Percentiles rank a stretch among this genome's conserved stretches.
These are phyloP conservation scores for Lasiurus borealis DNA, from an alignment of 2,113 vertebrate genomes.

Conservation along the genomic window DNA sequence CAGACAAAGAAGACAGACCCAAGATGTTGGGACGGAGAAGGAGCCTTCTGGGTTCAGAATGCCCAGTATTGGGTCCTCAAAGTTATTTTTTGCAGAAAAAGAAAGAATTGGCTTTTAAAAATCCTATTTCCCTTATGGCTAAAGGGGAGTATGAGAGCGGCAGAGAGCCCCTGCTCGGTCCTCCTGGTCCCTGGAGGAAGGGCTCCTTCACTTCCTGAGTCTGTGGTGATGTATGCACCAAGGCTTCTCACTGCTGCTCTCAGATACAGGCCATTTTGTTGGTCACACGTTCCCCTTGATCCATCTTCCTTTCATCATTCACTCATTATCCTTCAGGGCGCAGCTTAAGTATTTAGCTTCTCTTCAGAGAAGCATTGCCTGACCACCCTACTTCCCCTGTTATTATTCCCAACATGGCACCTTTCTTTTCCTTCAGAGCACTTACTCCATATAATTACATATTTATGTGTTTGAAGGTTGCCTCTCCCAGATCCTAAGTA, in stretches of 20 bases:
- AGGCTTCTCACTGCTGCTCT: not conserved
- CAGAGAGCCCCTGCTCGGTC: not conserved
- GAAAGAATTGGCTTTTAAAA: not conserved
- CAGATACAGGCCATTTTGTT: not conserved
- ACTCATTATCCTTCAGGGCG: not conserved
- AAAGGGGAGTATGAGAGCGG: not conserved
- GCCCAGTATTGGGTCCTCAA: not conserved
- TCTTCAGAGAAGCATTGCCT: conserved; percentile 43
- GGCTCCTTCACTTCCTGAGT: not conserved
- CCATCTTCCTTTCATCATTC: not conserved
- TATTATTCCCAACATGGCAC: not conserved
- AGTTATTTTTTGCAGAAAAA: not conserved
- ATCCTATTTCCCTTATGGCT: not conserved
- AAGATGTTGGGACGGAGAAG: not conserved
- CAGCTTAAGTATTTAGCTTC: conserved; percentile 42
- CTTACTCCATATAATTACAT: conserved; percentile 5
- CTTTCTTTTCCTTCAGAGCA: conserved; percentile 1
- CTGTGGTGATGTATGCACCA: not conserved
- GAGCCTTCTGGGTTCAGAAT: not conserved
- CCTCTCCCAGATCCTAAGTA: not conserved
- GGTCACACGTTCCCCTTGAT: not conserved
- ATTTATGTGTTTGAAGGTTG: conserved; percentile 36
- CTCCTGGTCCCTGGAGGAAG: not conserved
- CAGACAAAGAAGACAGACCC: not conserved
- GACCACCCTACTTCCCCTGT: not conserved